Evolutionary conservation across 2,888 invertebrate species (phyloP).

Genomic region (Pseudococcus jackbeardsleyi): DNA sequence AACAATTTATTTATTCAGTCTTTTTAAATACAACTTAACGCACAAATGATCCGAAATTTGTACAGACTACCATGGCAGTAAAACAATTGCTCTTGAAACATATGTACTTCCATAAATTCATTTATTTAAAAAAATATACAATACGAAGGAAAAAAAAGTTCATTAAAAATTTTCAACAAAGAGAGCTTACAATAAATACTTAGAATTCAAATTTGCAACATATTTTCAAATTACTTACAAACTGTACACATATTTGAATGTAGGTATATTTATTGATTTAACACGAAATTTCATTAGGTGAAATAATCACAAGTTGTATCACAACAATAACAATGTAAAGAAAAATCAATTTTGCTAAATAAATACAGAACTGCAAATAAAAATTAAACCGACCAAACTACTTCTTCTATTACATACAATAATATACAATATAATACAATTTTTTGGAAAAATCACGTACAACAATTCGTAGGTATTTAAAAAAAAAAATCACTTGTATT

Average conservation of each 20-base stretch:
- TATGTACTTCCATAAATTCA: background rate
- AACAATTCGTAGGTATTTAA: slow-evolving; percentile 28
- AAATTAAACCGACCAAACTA: background rate
- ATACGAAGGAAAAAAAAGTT: slow-evolving; percentile 8
- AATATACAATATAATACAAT: background rate
- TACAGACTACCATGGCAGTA: slow-evolving; percentile 14
- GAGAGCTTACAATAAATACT: background rate
- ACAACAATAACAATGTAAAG: slow-evolving; percentile 48
- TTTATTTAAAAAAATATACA: background rate
- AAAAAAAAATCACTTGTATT: slow-evolving; percentile 19
- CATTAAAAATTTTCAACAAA: slow-evolving; percentile 40
- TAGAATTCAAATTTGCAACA: slow-evolving; percentile 11
- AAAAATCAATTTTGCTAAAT: background rate
- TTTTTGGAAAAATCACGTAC: slow-evolving; percentile 34
- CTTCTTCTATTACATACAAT: background rate
- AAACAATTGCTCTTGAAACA: slow-evolving; percentile 20
- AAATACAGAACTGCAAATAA: slow-evolving; percentile 5
- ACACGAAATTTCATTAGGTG: slow-evolving; percentile 28
- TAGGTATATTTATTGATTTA: slow-evolving; percentile 8
- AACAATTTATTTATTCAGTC: slow-evolving; percentile 42
- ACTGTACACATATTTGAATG: background rate
- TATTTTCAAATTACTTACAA: slow-evolving; percentile 4
- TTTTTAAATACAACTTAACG: slow-evolving; percentile 21
- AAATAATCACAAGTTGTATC: slow-evolving; percentile 54
- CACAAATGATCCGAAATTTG: slow-evolving; percentile 13